A percentile compares a stretch with the other conserved stretches of the same genome.
These are phyloP conservation scores for Pampusana beccarii DNA, from an alignment of 2,113 vertebrate genomes.

Conservation along the genomic window DNA sequence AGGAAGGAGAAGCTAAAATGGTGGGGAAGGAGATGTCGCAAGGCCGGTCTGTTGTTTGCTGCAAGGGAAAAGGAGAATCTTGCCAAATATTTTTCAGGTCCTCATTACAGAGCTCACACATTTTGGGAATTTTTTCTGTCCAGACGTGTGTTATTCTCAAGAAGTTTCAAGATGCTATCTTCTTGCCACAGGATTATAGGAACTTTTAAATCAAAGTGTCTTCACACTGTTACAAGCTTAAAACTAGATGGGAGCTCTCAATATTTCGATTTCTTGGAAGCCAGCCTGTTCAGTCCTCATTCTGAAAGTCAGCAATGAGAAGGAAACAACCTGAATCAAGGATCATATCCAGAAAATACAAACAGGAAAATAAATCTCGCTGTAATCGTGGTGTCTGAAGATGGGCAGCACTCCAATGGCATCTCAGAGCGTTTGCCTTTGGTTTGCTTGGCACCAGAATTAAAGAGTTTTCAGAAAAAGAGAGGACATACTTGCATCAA, in stretches of 20 bases:
- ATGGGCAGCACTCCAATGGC: neutral
- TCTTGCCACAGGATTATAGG: neutral
- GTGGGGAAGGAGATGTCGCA: neutral
- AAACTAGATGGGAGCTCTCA: neutral
- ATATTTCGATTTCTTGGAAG: neutral
- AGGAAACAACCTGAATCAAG: neutral
- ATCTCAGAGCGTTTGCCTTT: neutral
- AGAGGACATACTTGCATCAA: neutral
- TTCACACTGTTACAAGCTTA: neutral
- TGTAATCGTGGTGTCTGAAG: neutral
- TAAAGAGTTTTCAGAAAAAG: neutral
- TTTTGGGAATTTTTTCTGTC: neutral
- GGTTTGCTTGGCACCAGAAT: neutral
- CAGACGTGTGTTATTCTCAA: neutral
- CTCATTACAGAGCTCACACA: neutral
- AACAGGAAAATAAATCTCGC: neutral
- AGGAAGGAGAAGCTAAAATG: neutral
- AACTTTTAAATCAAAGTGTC: neutral
- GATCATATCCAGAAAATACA: neutral
- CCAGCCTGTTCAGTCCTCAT: neutral
- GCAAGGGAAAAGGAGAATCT: neutral
- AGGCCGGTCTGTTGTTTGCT: neutral
- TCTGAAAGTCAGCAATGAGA: neutral
- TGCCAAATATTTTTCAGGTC: neutral
- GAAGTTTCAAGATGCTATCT: neutral